A percentile compares a stretch with the other conserved stretches of the same genome.
phyloP scores from a whole-genome alignment of 92 coral and sea anemone species.

The Porites lobata region DNA sequence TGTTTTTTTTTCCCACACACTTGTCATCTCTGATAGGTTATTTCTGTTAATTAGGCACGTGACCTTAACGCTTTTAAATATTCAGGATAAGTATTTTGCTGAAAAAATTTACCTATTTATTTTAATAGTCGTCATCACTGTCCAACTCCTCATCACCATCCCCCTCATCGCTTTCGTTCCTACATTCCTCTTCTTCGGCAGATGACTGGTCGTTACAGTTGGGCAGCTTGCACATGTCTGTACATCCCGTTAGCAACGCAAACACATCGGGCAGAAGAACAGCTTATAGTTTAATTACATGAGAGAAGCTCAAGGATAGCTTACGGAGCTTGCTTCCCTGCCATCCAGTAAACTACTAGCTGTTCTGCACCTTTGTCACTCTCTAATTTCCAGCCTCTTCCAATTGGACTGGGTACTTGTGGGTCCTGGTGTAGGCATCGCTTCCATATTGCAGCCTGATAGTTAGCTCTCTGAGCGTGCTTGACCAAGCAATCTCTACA shows the following conservation, averaged over 20 bases:
- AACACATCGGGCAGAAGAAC: slow-evolving; percentile 43
- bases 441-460: slow-evolving; percentile 69
- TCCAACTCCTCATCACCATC: slow-evolving; percentile 29
- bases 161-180: slow-evolving; percentile 15
- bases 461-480: slow-evolving; percentile 64
- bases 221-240: slow-evolving; percentile 55
- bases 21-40: too few species aligned
- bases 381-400: slow-evolving; percentile 57
- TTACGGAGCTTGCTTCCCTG: slow-evolving; percentile 50
- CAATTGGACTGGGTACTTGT: slow-evolving; percentile 58
- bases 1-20: too few species aligned
- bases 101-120: too few species aligned
- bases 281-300: slow-evolving; percentile 54
- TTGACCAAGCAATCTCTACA: slow-evolving; percentile 60
- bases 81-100: too few species aligned
- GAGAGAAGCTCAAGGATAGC: slow-evolving; percentile 52
- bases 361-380: slow-evolving; percentile 31
- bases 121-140: too few species aligned
- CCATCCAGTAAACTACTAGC: slow-evolving; percentile 65
- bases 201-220: slow-evolving; percentile 48
- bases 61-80: too few species aligned
- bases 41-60: too few species aligned
- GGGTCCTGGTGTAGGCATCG: slow-evolving; percentile 50
- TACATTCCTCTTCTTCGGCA: slow-evolving; percentile 29
- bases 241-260: slow-evolving; percentile 57